Base-by-base conservation (phyloP, 37 sponge, comb jelly and placozoan species). In the Beroe ovata region DNA sequence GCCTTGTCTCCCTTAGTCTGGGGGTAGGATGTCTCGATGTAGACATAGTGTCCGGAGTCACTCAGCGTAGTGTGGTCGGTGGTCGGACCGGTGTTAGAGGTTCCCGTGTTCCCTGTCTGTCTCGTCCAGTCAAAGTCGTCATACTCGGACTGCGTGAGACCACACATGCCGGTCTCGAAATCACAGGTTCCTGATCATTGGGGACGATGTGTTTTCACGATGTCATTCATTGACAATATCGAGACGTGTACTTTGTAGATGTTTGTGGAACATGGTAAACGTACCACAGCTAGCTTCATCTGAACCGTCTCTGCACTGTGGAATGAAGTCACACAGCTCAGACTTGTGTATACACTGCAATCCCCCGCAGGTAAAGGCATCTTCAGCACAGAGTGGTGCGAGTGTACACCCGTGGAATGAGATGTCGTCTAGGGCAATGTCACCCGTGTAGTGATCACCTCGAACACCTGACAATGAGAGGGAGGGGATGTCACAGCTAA, bases 401-500 rank as follows among this genome's bases (percentile, higher is more conserved):
- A 77, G 84, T 16, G 84, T 77, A 54, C 84, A 77, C 11, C 54
- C 71, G 28, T 35, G 20, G 64, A 91, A 91, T 0, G 89, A 54
- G 89, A 91, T 59, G 89, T 91, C 91, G 69, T 91, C 91, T 20
- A 91, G n/a, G 1, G 91, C 91, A 26, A 91, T 91, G 33, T 91
- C 91, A 22, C 89, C 89, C 29, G 26, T 26, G 8, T 32, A 20
- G 33, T 23, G 20, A 29, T 77, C 41, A 36, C 84, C 84, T 42
- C 84, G 26, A 1, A 77, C 54, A 42, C 84, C 84, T 66, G 69
- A n/a, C n/a, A n/a, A n/a, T n/a, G n/a, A n/a, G n/a, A n/a, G n/a
- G n/a, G n/a, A n/a, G n/a, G n/a, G n/a, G n/a, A n/a, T n/a, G n/a
- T n/a, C n/a, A n/a, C n/a, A n/a, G n/a, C n/a, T n/a, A n/a, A n/a